These are phyloP conservation scores for Philopotamus ludificatus DNA, from an alignment of 1,140 invertebrate genomes.

Conservation along the genomic window DNA sequence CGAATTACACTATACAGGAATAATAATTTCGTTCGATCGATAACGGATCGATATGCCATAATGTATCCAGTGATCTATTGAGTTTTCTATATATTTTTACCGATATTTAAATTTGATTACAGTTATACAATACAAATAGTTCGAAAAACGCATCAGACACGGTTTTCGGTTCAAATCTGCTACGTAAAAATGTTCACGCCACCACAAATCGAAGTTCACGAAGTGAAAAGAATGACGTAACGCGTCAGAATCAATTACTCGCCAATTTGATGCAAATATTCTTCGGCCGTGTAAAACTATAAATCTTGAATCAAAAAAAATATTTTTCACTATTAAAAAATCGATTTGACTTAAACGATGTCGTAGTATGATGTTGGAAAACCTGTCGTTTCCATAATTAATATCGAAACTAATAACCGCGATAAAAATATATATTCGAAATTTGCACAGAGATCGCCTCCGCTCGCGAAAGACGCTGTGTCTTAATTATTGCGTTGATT, in stretches of 20 bases:
- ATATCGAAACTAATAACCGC: conserved; percentile 5
- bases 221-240: too few species aligned
- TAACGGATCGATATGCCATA: too few species aligned
- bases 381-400: background rate
- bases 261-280: background rate
- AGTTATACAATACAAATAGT: too few species aligned
- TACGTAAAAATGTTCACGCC: too few species aligned
- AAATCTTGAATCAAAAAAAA: background rate
- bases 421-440: too few species aligned
- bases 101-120: too few species aligned
- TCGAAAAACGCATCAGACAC: background rate
- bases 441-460: background rate
- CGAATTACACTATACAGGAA: too few species aligned
- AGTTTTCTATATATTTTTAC: too few species aligned
- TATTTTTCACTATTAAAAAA: background rate
- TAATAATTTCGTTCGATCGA: background rate
- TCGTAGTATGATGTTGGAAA: background rate
- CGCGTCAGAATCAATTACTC: too few species aligned
- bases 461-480: background rate
- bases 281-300: too few species aligned
- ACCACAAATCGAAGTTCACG: too few species aligned
- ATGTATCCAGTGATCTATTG: too few species aligned
- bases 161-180: background rate
- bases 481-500: conserved; percentile 26
- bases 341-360: background rate